Conservation (phyloP, 1,140 invertebrate genomes). For the Formica selysi region DNA sequence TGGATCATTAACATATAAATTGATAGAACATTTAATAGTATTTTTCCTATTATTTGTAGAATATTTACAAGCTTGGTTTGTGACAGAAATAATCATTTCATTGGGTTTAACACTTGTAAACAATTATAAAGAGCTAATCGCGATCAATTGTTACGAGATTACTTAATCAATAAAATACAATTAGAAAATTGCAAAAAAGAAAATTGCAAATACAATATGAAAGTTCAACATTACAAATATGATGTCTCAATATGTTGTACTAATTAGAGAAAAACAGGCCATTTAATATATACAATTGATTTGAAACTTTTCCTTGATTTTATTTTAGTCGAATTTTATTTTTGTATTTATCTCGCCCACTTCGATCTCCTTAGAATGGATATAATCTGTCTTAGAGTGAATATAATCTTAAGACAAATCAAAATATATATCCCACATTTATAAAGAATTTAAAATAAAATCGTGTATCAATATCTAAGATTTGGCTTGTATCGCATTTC, state of each 20-base stretch:
- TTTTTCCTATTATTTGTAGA: slow-evolving; percentile 36
- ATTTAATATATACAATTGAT: not conserved
- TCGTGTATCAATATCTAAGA: not conserved
- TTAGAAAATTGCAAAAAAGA: slow-evolving; percentile 16
- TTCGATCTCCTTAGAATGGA: not conserved
- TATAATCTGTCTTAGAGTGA: no score
- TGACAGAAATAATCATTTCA: slow-evolving; percentile 39
- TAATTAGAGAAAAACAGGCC: not conserved
- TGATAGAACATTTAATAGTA: slow-evolving; percentile 49
- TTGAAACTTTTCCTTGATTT: not conserved
- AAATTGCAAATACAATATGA: slow-evolving; percentile 18
- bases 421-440: not conserved
- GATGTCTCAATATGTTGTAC: slow-evolving; percentile 23
- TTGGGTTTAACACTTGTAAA: not conserved
- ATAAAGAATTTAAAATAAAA: slow-evolving; percentile 4
- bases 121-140: not conserved
- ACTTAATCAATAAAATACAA: not conserved
- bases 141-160: not conserved
- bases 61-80: slow-evolving; percentile 62
- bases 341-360: not conserved
- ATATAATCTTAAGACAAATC: not conserved
- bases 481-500: not conserved
- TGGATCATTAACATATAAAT: slow-evolving; percentile 24
- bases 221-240: not conserved
- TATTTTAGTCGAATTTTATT: not conserved